Percentiles rank a stretch among this genome's conserved stretches.
Conservation (phyloP, 2,888 invertebrate genomes). For the Colletes collaris region DNA sequence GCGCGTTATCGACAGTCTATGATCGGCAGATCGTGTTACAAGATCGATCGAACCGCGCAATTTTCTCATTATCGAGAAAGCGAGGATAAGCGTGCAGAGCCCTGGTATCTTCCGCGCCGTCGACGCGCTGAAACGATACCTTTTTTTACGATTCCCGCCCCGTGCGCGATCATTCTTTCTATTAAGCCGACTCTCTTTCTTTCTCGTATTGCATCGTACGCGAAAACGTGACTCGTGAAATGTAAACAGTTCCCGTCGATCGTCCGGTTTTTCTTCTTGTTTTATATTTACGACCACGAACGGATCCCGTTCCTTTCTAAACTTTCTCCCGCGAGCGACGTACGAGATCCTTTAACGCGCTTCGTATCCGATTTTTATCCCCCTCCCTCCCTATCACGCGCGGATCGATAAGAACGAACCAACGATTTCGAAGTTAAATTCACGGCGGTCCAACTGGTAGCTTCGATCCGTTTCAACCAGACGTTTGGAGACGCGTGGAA, state of each 20-base stretch:
- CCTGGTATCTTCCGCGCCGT: constrained; percentile 16
- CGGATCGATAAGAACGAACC: constrained; percentile 43
- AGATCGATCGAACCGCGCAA: constrained; percentile 66
- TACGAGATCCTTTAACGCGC: constrained; percentile 54
- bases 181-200: neutral
- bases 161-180: neutral
- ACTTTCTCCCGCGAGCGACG: constrained; percentile 63
- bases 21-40: constrained; percentile 65
- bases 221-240: constrained; percentile 56
- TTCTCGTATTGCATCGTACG: constrained; percentile 10
- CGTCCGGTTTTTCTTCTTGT: constrained; percentile 44
- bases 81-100: constrained; percentile 50
- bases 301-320: constrained; percentile 64
- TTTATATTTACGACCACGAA: constrained; percentile 62
- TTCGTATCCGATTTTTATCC: constrained; percentile 32
- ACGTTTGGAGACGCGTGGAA: no score
- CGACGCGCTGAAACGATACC: constrained; percentile 34
- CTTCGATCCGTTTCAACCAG: no score
- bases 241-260: constrained; percentile 46
- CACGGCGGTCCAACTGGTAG: no score
- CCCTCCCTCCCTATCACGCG: neutral
- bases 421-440: constrained; percentile 9
- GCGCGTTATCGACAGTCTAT: constrained; percentile 55
- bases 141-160: neutral
- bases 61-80: constrained; percentile 76